phyloP scores from a whole-genome alignment of 2,113 vertebrate species.

The Lucifuga dentata region DNA sequence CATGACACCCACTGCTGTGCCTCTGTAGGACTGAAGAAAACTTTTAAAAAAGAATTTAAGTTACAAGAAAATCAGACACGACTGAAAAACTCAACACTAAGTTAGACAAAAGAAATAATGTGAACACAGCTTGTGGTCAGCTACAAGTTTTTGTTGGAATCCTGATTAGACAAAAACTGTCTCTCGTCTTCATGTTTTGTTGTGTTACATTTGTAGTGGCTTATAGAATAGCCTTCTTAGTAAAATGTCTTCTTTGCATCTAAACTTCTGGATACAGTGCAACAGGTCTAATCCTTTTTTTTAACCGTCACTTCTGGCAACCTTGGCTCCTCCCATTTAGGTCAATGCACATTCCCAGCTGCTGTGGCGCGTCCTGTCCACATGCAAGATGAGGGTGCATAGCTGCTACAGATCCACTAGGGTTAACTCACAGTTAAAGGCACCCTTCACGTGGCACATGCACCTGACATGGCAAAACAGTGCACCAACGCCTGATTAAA shows the following conservation, averaged over 20 bases:
- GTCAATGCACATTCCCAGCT: conserved; percentile 81
- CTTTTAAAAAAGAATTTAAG: neutral
- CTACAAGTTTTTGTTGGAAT: neutral
- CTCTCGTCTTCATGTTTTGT: too few species aligned
- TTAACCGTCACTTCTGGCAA: conserved; percentile 46
- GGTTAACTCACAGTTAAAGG: conserved; percentile 4
- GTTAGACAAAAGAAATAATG: neutral
- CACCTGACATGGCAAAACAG: conserved; percentile 55
- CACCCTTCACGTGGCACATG: conserved; percentile 44
- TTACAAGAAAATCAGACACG: neutral
- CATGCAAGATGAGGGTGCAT: conserved; percentile 44
- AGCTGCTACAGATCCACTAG: conserved; percentile 15
- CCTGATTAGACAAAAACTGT: too few species aligned
- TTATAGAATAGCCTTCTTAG: too few species aligned
- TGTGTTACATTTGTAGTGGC: too few species aligned
- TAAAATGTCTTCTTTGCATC: neutral
- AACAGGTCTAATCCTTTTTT: conserved; percentile 29
- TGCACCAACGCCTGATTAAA: conserved; percentile 20
- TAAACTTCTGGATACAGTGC: neutral
- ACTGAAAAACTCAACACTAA: neutral
- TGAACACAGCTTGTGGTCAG: neutral
- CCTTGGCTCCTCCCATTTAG: conserved; percentile 58
- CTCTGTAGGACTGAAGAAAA: too few species aligned
- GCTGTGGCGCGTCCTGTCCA: conserved; percentile 57
- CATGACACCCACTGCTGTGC: too few species aligned